These are phyloP conservation scores for Xerus rutilus DNA, from an alignment of 2,797 vertebrate genomes.

Conservation along the genomic window DNA sequence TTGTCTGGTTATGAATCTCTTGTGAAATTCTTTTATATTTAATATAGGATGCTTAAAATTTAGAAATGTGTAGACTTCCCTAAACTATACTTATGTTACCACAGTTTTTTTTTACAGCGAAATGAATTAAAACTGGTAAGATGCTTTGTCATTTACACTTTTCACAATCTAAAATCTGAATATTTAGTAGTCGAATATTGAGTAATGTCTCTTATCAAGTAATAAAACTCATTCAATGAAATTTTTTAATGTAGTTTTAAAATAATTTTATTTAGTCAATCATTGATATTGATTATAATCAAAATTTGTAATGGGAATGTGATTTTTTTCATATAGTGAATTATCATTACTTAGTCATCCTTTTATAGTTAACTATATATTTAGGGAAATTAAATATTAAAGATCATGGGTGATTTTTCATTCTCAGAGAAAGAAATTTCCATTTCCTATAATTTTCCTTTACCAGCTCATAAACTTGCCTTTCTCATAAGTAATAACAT, in stretches of 20 bases:
- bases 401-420: background rate
- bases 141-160: background rate
- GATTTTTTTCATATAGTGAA: background rate
- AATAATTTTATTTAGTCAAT: background rate
- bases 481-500: background rate
- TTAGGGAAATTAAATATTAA: slow-evolving; percentile 47
- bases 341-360: background rate
- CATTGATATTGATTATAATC: background rate
- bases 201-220: background rate
- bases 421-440: background rate
- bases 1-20: slow-evolving; percentile 33
- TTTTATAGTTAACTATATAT: background rate
- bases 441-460: background rate
- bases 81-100: background rate
- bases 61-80: background rate
- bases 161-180: background rate
- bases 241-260: background rate
- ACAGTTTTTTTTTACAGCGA: background rate
- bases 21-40: slow-evolving; percentile 60
- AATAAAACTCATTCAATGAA: background rate
- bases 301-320: background rate
- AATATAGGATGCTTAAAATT: background rate
- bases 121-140: background rate
- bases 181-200: background rate
- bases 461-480: background rate